Conservation (phyloP, 2,113 vertebrate species). For the Nicator chloris region DNA sequence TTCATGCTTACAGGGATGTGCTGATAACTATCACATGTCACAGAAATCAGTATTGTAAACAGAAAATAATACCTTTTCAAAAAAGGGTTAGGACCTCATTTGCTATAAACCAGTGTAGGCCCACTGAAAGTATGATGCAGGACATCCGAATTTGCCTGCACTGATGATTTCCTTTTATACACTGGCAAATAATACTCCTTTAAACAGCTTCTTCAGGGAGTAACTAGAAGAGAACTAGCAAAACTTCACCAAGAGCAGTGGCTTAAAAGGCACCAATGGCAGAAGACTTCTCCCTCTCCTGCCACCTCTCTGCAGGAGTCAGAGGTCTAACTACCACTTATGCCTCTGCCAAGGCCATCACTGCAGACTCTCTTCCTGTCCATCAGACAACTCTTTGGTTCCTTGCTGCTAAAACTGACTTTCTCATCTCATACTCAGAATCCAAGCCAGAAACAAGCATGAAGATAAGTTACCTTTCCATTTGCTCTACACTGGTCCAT, state of each 20-base stretch:
- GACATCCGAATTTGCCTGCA: not conserved
- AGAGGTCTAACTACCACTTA: not conserved
- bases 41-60: not conserved
- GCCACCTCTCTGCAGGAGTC: not conserved
- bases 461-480: not conserved
- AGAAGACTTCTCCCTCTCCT: not conserved
- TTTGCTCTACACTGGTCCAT: not conserved
- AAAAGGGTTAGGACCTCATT: not conserved
- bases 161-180: not conserved
- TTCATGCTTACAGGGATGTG: not conserved
- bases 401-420: not conserved
- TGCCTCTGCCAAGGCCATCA: not conserved
- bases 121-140: not conserved
- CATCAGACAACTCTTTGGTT: not conserved
- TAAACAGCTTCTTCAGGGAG: not conserved
- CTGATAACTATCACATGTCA: not conserved
- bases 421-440: not conserved
- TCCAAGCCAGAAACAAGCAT: not conserved
- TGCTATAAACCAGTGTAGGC: not conserved
- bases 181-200: not conserved
- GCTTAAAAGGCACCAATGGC: not conserved
- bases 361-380: not conserved
- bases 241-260: not conserved
- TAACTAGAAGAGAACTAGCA: not conserved
- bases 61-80: not conserved